Evolutionary conservation across 2,888 invertebrate genomes (phyloP).

Genomic region (Mythimna albipuncta): DNA sequence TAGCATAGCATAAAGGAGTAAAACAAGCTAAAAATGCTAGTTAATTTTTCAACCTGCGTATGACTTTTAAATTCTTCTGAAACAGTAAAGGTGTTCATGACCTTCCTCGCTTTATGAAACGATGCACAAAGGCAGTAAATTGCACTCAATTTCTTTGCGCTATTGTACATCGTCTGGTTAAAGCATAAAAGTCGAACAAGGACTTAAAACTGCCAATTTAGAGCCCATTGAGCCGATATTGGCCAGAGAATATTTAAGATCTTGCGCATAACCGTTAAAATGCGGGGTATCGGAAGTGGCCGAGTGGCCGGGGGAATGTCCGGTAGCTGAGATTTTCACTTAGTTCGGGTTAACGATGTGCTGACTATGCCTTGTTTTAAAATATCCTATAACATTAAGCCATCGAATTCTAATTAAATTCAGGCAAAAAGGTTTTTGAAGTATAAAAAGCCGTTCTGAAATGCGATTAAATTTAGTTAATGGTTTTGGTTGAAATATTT

Average conservation of each 20-base stretch:
- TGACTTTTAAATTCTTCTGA: slow-evolving; percentile 22
- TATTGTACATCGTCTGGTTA: slow-evolving; percentile 26
- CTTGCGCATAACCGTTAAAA: slow-evolving; percentile 55
- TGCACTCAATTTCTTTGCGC: slow-evolving; percentile 36
- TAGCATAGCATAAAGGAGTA: not conserved
- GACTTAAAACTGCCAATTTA: slow-evolving; percentile 42
- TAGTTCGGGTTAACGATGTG: slow-evolving; percentile 34
- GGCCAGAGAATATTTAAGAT: slow-evolving; percentile 58
- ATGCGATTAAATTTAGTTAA: not conserved
- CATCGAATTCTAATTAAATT: slow-evolving; percentile 30
- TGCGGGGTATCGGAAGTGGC: slow-evolving; percentile 46
- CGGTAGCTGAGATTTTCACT: slow-evolving; percentile 54
- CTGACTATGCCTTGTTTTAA: slow-evolving; percentile 41
- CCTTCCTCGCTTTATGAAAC: slow-evolving; percentile 27
- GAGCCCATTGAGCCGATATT: slow-evolving; percentile 47
- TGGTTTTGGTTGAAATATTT: slow-evolving; percentile 2
- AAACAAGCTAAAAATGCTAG: not conserved
- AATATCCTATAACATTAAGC: slow-evolving; percentile 19
- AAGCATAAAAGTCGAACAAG: slow-evolving; percentile 37
- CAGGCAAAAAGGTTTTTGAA: not conserved
- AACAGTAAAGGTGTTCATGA: slow-evolving; percentile 11
- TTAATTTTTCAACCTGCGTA: slow-evolving; percentile 14
- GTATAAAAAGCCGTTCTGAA: slow-evolving; percentile 14
- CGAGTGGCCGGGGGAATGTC: slow-evolving; percentile 38
- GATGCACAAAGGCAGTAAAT: slow-evolving; percentile 44